phyloP scores from a whole-genome alignment of 64 coral and sea anemone species.

The Orbicella faveolata region DNA sequence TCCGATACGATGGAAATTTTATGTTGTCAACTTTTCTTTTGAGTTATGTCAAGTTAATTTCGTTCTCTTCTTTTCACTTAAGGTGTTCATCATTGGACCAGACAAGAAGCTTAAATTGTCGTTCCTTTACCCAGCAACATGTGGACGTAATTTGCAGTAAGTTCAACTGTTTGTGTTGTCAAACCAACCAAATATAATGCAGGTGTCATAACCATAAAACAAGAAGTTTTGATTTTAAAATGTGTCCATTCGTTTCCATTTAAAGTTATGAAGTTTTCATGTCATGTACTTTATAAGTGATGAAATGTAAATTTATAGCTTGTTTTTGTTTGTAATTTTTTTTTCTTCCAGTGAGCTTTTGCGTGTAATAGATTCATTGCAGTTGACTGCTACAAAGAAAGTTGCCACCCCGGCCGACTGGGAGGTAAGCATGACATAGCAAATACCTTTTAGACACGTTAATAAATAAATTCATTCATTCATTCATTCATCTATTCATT shows the following conservation, averaged over 20 bases:
- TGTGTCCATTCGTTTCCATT: too few species aligned
- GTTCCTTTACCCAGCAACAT: conserved; percentile 91
- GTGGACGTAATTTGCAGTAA: conserved; percentile 97
- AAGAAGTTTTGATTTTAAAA: too few species aligned
- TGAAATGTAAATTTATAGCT: too few species aligned
- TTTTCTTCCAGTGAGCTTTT: conserved; percentile 85
- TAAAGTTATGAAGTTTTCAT: too few species aligned
- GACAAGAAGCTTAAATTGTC: conserved; percentile 96
- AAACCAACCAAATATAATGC: not conserved
- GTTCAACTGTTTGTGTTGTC: not conserved
- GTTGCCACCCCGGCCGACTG: conserved; percentile 95
- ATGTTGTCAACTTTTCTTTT: not conserved
- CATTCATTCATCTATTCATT: too few species aligned
- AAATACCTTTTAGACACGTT: too few species aligned
- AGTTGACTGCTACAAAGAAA: conserved; percentile 88
- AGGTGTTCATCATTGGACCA: conserved; percentile 96
- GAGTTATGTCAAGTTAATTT: not conserved
- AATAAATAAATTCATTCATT: too few species aligned
- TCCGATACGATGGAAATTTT: too few species aligned
- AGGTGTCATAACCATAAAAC: too few species aligned
- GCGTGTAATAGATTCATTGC: conserved; percentile 95
- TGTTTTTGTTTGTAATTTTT: not conserved
- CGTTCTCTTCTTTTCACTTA: not conserved
- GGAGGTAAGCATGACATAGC: conserved; percentile 42
- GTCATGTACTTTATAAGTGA: too few species aligned